These are phyloP conservation scores for Onychorhynchus coronatus DNA, from an alignment of 2,113 vertebrate genomes.

Conservation along the genomic window DNA sequence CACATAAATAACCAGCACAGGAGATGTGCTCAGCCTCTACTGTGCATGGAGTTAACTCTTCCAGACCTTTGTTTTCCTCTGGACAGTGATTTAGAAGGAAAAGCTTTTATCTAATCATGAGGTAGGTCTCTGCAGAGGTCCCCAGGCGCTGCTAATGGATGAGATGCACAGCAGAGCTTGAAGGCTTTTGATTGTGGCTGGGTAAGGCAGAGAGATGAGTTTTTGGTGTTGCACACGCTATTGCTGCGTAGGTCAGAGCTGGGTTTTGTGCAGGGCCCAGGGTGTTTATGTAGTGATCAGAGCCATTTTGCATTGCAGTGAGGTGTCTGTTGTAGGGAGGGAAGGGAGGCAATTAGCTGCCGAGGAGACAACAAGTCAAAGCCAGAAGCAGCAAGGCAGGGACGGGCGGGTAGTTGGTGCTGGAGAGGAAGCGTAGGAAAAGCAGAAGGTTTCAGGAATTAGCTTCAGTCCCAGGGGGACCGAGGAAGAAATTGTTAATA, in stretches of 20 bases:
- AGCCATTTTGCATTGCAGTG: not conserved
- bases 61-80: not conserved
- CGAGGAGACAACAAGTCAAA: fast-evolving
- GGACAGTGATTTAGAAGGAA: constrained; percentile 42
- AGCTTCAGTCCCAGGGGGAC: not conserved
- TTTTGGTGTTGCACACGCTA: not conserved
- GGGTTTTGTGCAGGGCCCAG: not conserved
- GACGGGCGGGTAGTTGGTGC: not conserved
- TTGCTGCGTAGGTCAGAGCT: not conserved
- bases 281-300: not conserved
- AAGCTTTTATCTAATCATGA: constrained; percentile 64
- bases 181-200: not conserved
- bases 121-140: not conserved
- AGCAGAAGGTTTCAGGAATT: not conserved
- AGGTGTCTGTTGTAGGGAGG: not conserved
- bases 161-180: not conserved
- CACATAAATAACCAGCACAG: not conserved
- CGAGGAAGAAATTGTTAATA: not conserved
- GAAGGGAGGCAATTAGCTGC: not conserved
- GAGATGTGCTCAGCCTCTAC: not conserved
- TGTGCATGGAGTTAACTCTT: not conserved
- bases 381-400: fast-evolving
- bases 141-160: constrained; percentile 8
- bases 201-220: not conserved
- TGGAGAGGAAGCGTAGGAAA: not conserved